Percentiles rank a stretch among this genome's conserved stretches.
phyloP scores from a whole-genome alignment of 2,797 vertebrate species.

The Chloroceryle inda region DNA sequence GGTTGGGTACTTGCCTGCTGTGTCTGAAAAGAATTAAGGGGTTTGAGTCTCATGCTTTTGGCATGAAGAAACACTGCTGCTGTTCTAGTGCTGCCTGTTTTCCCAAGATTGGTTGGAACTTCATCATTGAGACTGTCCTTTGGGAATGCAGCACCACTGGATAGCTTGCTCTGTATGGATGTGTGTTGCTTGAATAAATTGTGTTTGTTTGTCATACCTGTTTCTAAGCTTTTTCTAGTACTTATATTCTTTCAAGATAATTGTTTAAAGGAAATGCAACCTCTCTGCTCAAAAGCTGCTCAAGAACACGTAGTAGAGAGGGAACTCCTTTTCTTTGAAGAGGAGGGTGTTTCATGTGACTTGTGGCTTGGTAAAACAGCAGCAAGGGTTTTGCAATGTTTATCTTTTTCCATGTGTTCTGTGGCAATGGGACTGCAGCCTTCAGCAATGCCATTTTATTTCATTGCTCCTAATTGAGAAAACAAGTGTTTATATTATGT shows the following conservation, averaged over 20 bases:
- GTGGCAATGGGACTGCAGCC: conserved; percentile 6
- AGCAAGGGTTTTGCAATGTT: background rate
- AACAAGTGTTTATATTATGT: background rate
- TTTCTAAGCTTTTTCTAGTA: background rate
- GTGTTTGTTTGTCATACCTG: background rate
- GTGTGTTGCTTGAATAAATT: background rate
- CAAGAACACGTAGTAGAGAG: background rate
- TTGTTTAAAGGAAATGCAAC: background rate
- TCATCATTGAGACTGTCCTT: fast-evolving
- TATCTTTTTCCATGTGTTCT: conserved; percentile 8
- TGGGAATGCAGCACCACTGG: background rate
- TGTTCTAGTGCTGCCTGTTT: background rate
- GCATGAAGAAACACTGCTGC: background rate
- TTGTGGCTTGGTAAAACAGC: background rate
- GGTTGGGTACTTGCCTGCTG: background rate
- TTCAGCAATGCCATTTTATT: background rate
- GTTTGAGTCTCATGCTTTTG: background rate
- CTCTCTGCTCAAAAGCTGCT: background rate
- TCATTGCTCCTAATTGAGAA: background rate
- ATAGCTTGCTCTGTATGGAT: background rate
- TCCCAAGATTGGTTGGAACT: background rate
- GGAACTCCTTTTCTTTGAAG: background rate
- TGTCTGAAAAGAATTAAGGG: background rate
- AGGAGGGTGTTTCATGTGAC: background rate
- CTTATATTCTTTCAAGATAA: background rate